A percentile compares a stretch with the other conserved stretches of the same genome.
Conservation (phyloP, 2,113 vertebrate species). For the Pipra filicauda region DNA sequence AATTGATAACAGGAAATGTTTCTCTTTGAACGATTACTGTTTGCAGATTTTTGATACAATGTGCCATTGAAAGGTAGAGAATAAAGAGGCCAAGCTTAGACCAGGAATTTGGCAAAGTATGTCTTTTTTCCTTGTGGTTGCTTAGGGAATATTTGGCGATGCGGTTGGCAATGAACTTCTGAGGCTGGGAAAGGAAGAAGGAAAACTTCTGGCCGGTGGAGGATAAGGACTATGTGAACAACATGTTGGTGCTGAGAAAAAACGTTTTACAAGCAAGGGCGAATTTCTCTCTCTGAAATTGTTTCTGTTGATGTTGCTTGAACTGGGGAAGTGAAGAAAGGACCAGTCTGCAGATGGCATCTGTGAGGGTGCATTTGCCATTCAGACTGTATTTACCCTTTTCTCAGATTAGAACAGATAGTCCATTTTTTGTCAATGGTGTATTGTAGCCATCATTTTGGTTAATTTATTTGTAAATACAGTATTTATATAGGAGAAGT, state of each 20-base stretch:
- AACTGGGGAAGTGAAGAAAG: not conserved
- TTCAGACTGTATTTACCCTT: not conserved
- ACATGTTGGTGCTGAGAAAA: not conserved
- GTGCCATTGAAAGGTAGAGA: not conserved
- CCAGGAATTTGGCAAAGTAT: not conserved
- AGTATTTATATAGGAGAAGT: not conserved
- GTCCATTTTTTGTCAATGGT: not conserved
- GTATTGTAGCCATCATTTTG: not conserved
- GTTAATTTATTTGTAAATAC: not conserved
- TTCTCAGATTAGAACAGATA: not conserved
- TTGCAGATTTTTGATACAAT: not conserved
- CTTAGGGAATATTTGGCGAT: not conserved
- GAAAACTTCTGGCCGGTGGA: not conserved
- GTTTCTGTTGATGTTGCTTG: not conserved
- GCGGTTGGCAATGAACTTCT: not conserved
- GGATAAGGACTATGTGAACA: not conserved
- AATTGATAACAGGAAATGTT: conserved; percentile 7
- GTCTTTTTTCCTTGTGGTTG: not conserved
- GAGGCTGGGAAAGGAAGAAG: not conserved
- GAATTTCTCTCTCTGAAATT: not conserved
- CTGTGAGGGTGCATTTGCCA: not conserved
- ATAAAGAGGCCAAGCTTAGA: not conserved
- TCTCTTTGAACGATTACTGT: not conserved
- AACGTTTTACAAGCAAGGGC: not conserved
- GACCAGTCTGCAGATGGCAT: not conserved